Evolutionary conservation across 2,888 invertebrate genomes (phyloP).

Genomic region (Polyploca ridens): DNA sequence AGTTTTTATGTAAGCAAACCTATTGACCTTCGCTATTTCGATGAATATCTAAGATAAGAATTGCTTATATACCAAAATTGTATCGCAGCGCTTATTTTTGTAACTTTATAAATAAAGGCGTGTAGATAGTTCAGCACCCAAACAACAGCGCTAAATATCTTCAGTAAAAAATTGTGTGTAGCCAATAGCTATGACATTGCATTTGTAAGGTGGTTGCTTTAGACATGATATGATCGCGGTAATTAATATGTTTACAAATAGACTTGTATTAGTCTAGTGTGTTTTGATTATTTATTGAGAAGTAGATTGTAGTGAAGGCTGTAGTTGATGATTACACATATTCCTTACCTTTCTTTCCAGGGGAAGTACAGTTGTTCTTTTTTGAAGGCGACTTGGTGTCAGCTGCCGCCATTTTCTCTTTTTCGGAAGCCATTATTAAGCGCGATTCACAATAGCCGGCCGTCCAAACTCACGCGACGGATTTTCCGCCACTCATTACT

Average conservation of each 20-base stretch:
- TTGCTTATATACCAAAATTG: too few relatives aligned
- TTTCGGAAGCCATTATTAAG: slow-evolving; percentile 74
- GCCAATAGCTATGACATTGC: neutral
- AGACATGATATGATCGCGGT: too few relatives aligned
- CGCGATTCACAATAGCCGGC: slow-evolving; percentile 51
- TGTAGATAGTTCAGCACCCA: too few relatives aligned
- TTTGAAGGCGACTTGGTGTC: slow-evolving; percentile 77
- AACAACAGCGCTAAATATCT: too few relatives aligned
- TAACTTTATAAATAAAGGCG: too few relatives aligned
- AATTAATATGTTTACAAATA: neutral
- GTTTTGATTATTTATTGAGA: neutral
- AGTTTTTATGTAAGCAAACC: neutral
- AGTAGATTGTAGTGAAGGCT: neutral
- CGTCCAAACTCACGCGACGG: slow-evolving; percentile 57
- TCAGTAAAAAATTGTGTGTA: too few relatives aligned
- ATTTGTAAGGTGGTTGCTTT: neutral
- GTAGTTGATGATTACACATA: neutral
- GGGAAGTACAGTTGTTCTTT: slow-evolving; percentile 79
- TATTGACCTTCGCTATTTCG: neutral
- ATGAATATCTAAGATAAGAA: neutral
- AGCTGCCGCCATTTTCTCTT: slow-evolving; percentile 79
- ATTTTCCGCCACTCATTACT: slow-evolving; percentile 71
- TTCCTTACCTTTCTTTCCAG: slow-evolving; percentile 78
- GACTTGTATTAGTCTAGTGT: neutral
- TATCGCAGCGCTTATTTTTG: too few relatives aligned